Evolutionary conservation across 2,113 vertebrate species (phyloP).

Genomic region (Antechinus flavipes): DNA sequence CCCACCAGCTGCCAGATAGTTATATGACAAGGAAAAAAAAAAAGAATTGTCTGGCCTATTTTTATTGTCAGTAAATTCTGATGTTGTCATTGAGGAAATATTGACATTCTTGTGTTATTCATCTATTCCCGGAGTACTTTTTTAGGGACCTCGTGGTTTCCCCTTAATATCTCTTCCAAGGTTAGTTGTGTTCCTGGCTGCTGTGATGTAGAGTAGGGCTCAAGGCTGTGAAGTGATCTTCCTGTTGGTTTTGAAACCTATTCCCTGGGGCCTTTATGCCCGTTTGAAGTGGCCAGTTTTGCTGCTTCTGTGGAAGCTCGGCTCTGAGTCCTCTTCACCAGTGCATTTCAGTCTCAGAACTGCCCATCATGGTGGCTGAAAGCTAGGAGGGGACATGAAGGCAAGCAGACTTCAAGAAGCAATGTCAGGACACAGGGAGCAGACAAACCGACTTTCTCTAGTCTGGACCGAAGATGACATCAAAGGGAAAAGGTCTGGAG

Average conservation of each 20-base stretch:
- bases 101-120: conserved; percentile 31
- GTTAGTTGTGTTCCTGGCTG: conserved; percentile 50
- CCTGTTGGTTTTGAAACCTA: conserved; percentile 12
- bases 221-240: conserved; percentile 52
- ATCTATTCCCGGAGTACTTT: conserved; percentile 55
- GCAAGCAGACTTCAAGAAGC: background rate
- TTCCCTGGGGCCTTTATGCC: conserved; percentile 38
- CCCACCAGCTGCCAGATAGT: conserved; percentile 52
- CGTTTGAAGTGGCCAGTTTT: background rate
- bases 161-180: conserved; percentile 13
- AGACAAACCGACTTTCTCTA: background rate
- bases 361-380: background rate
- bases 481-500: background rate
- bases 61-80: conserved; percentile 68
- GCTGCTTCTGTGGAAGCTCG: background rate
- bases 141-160: conserved; percentile 48
- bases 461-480: background rate
- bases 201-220: conserved; percentile 36
- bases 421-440: background rate
- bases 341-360: background rate
- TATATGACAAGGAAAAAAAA: conserved; percentile 38
- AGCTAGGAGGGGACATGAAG: background rate
- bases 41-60: conserved; percentile 46
- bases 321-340: background rate
- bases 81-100: conserved; percentile 64